Evolutionary conservation across 2,888 invertebrate species (phyloP).

Genomic region (Lumbricus terrestris): DNA sequence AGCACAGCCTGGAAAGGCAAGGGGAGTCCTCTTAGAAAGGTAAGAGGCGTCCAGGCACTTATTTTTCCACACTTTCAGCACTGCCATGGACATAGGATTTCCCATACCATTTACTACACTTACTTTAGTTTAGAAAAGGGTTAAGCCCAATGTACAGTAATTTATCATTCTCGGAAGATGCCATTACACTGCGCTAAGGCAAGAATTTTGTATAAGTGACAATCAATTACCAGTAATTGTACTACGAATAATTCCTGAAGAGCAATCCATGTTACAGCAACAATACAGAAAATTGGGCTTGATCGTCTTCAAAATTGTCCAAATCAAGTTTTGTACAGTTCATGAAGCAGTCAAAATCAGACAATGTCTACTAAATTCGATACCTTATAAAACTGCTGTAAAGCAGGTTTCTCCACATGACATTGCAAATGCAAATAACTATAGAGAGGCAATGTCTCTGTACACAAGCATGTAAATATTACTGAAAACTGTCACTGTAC

Average conservation of each 20-base stretch:
- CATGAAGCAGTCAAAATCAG: not conserved
- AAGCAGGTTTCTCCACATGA: not conserved
- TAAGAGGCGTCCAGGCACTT: no score
- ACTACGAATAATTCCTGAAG: not conserved
- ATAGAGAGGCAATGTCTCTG: not conserved
- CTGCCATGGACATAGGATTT: no score
- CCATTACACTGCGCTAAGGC: not conserved
- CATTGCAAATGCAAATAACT: not conserved
- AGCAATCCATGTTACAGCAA: not conserved
- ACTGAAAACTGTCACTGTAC: conserved; percentile 7
- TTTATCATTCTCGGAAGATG: not conserved
- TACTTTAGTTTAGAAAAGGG: no score
- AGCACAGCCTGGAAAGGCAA: no score
- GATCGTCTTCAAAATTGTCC: not conserved
- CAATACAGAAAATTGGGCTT: not conserved
- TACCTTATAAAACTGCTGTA: not conserved
- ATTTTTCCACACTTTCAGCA: no score
- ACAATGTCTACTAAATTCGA: not conserved
- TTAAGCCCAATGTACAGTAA: not conserved
- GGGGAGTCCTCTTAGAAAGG: no score
- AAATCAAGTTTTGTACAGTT: not conserved
- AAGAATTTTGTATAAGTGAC: not conserved
- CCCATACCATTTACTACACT: no score
- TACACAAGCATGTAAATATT: not conserved
- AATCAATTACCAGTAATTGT: not conserved